Evolutionary conservation across 2,113 vertebrate genomes (phyloP), one percentile per base, ranked within the genome.

Genomic region (Notothenia coriiceps): DNA sequence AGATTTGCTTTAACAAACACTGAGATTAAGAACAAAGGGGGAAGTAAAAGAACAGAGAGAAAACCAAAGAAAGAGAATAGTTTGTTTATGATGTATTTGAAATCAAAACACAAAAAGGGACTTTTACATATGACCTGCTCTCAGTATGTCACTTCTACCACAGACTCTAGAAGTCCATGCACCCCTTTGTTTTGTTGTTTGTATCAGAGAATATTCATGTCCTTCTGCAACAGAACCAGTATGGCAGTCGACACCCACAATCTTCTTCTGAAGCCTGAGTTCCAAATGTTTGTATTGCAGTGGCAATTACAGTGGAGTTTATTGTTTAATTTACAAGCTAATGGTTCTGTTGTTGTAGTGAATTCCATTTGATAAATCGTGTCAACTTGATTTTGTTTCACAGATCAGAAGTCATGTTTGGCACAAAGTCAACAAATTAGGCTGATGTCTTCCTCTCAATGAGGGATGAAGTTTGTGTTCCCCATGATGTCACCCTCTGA

Each of bases 291-390:
- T 67, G 77, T 35, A 76, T 20, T 55, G 12, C 35, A 0, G 44
- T 15, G 7, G 8, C 5, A 56, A 70, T 84, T 67, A 52, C 75
- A 69, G 5, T 65, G 73, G 73, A 80, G 74, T 71, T 66, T 75
- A 35, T 35, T 71, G 52, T 88, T 49, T 71, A 15, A 85, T 79
- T 68, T 64, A 43, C 51, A 5, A 29, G 0, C 22, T 3, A 75
- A 62, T 67, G 35, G 10, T 18, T 56, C 57, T 29, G 0, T 10
- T 75, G 61, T 64, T 62, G 54, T 10, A 25, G 22, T 46, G 70
- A 59, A 82, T 61, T 50, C 40, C 1, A 54, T 69, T 71, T 73
- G 60, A 77, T 74, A 50, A 29, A 71, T 70, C 68, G 13, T 66
- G 47, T 79, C 29, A 74, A 50, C 20, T 74, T 4, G 14, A 65